Base-by-base conservation (phyloP, 2,113 vertebrate species). In the Mionectes macconnelli region DNA sequence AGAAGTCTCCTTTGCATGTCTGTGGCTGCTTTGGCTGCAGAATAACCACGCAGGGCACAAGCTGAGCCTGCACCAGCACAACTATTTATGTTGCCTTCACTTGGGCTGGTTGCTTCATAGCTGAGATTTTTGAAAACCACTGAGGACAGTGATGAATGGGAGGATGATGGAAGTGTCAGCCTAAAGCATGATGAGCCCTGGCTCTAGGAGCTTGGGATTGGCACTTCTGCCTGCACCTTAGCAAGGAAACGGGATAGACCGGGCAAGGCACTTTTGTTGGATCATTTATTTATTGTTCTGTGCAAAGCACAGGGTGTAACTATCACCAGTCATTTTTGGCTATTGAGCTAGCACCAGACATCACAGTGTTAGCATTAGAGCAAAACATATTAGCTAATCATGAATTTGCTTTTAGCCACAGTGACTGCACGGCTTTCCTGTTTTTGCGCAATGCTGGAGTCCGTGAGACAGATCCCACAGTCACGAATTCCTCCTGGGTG, bases 311-410 rank as follows among this genome's bases (percentile, higher is more conserved):
- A 95, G 96, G 94, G 96, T 93, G 96, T 96, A 88, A 96, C 96
- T 93, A 95, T 93, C 94, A 84, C 93, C 88, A 90, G 88, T 94
- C 92, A 93, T 93, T 95, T 95, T 97, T 97, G 96, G 95, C 95
- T 92, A 92, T 92, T 77, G 72, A 96, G 64, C 94, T 94, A 78
- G 94, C 86, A 87, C 93, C 94, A 96, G 91, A 89, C 93, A 92
- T 93, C 47, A 84, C 96, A 62, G 42, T 53, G 94, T 91, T 95
- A 77, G 80, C 94, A 78, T 78, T 93, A 85, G 80, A 95, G 94
- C 93, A 97, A 97, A 97, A 97, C 95, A 97, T 28, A 97, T 97
- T 93, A 97, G 96, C 95, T 97, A 96, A 97, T 96, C 67, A 5
- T 84, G 91, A 80, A 92, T 94, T 97, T 97, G 92, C 96, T 97